phyloP scores from a whole-genome alignment of 92 coral and sea anemone genomes.

The Zoanthus gigantus region DNA sequence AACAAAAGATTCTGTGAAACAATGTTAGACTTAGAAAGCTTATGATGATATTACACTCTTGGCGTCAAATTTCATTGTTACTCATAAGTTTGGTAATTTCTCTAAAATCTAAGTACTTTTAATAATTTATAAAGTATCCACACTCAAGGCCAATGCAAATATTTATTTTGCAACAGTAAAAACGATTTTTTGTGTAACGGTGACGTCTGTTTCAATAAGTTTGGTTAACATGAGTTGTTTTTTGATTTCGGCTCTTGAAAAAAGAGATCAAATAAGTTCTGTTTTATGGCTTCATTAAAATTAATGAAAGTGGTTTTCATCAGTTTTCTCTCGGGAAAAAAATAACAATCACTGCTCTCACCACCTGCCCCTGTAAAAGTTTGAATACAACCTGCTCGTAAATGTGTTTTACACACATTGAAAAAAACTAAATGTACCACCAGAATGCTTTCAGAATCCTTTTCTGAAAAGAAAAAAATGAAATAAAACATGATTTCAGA shows the following conservation, averaged over 20 bases:
- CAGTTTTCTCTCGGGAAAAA: conserved; percentile 17
- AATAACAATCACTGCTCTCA: conserved; percentile 31
- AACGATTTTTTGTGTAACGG: background rate
- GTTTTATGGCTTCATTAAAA: conserved; percentile 27
- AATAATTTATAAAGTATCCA: conserved; percentile 9
- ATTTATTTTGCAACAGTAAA: background rate
- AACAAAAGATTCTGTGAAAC: no score
- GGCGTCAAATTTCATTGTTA: conserved; percentile 42
- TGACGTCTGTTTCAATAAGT: background rate
- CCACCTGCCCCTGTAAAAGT: conserved; percentile 42
- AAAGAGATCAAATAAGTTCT: background rate
- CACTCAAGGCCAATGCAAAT: background rate
- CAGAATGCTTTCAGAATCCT: conserved; percentile 39
- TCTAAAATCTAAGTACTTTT: conserved; percentile 5
- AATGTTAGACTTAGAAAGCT: background rate
- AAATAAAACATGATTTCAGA: conserved; percentile 11
- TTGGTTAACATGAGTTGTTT: background rate
- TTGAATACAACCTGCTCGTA: conserved; percentile 39
- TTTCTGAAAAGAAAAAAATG: conserved; percentile 11
- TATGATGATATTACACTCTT: background rate
- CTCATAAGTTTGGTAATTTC: conserved; percentile 33
- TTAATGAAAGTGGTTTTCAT: background rate
- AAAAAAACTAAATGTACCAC: conserved; percentile 34
- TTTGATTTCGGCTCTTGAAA: background rate
- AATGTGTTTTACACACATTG: conserved; percentile 27